phyloP scores from a whole-genome alignment of 2,113 vertebrate species.

The Lycaon pictus region DNA sequence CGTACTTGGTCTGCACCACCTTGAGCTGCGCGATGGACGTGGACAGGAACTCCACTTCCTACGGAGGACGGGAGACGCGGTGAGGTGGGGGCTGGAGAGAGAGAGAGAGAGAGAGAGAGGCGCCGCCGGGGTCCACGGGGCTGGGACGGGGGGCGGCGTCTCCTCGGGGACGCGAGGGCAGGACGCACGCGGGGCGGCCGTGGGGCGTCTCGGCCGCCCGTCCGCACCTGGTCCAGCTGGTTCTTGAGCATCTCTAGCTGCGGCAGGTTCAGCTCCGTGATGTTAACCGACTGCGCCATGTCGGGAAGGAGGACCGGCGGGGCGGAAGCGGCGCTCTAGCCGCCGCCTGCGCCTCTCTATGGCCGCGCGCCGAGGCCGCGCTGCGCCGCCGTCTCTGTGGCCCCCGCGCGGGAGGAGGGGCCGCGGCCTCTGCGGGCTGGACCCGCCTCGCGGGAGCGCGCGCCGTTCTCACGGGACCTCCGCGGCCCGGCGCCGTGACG shows the following conservation, averaged over 20 bases:
- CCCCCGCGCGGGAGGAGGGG: fast-evolving
- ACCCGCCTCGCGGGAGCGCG: no score
- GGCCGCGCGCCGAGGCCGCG: background rate
- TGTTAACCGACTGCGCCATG: conserved; percentile 94
- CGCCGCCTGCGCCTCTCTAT: conserved; percentile 47
- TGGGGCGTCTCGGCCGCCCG: background rate
- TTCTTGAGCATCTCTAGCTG: conserved; percentile 94
- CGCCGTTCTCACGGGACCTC: no score
- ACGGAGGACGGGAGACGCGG: background rate
- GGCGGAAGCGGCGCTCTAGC: conserved; percentile 72
- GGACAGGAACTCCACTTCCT: conserved; percentile 97
- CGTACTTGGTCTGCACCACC: conserved; percentile 95
- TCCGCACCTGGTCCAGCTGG: conserved; percentile 93
- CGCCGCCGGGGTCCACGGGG: no score
- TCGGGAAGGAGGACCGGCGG: conserved; percentile 77
- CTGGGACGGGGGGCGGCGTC: background rate
- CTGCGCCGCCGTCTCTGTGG: conserved; percentile 49
- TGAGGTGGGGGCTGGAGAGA: background rate
- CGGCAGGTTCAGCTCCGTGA: conserved; percentile 92
- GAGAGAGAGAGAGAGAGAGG: no score
- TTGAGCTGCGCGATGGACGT: conserved; percentile 96
- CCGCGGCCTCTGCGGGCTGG: no score
- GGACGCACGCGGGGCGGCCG: background rate
- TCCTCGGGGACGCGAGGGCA: background rate
- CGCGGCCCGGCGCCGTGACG: no score